A percentile compares a stretch with the other conserved stretches of the same genome.
These are phyloP conservation scores for Drosophila gaucha DNA, from an alignment of 2,888 invertebrate species.

Conservation along the genomic window DNA sequence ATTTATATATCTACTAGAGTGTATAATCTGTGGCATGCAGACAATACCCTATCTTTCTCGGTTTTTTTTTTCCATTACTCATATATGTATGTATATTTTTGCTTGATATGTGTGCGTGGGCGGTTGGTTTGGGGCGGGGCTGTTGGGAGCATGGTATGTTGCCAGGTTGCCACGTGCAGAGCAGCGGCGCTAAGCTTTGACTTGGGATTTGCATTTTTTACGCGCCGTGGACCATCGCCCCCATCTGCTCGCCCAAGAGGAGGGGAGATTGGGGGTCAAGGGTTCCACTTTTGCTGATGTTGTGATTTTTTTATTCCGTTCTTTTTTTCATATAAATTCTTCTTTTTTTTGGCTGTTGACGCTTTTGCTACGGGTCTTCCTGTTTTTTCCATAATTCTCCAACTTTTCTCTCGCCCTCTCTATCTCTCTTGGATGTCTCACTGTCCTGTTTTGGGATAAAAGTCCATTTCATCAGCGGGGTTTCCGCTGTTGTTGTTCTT, in stretches of 20 bases:
- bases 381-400: slow-evolving; percentile 49
- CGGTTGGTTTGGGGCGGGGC: background rate
- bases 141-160: slow-evolving; percentile 47
- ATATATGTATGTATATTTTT: slow-evolving; percentile 36
- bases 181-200: slow-evolving; percentile 79
- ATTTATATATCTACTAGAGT: background rate
- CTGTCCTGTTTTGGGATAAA: slow-evolving; percentile 81
- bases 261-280: slow-evolving; percentile 11
- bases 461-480: slow-evolving; percentile 80
- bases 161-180: slow-evolving; percentile 76
- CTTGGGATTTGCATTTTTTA: slow-evolving; percentile 83
- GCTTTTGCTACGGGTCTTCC: slow-evolving; percentile 76
- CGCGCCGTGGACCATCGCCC: slow-evolving; percentile 55
- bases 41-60: background rate
- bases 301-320: slow-evolving; percentile 56
- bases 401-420: background rate
- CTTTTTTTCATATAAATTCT: slow-evolving; percentile 12
- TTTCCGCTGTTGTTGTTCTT: slow-evolving; percentile 59
- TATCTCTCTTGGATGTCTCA: slow-evolving; percentile 11
- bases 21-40: background rate
- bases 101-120: slow-evolving; percentile 12
- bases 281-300: slow-evolving; percentile 78
- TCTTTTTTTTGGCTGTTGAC: slow-evolving; percentile 60
- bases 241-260: slow-evolving; percentile 1
- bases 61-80: slow-evolving; percentile 58